phyloP scores from a whole-genome alignment of 2,797 vertebrate species.

The Silurus aristotelis region DNA sequence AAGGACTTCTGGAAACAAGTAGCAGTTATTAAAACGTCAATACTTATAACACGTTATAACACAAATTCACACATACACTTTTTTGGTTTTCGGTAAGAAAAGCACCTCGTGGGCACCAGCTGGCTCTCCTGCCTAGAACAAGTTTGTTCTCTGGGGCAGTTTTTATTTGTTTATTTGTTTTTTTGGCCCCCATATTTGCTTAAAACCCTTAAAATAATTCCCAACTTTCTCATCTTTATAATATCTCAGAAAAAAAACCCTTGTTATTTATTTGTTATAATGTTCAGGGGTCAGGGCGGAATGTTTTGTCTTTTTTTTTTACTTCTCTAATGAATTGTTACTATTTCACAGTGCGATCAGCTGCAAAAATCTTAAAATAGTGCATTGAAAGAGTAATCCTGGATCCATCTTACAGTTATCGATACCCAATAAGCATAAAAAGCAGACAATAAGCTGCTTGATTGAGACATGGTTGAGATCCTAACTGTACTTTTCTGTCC shows the following conservation, averaged over 20 bases:
- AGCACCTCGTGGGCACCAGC: not conserved
- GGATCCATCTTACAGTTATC: not conserved
- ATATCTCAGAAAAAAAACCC: not conserved
- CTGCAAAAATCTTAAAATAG: not conserved
- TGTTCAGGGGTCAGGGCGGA: no score
- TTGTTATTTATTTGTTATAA: not conserved
- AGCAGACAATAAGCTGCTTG: not conserved
- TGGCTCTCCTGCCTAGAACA: not conserved
- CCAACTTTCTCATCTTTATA: not conserved
- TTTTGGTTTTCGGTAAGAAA: not conserved
- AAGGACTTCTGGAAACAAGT: not conserved
- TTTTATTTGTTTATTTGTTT: not conserved
- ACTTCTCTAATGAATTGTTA: not conserved
- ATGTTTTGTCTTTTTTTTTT: not conserved
- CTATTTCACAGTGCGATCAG: not conserved
- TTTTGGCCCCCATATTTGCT: no score
- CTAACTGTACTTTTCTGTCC: constrained; percentile 1
- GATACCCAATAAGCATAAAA: no score
- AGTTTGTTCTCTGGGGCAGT: not conserved
- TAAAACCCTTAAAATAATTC: not conserved
- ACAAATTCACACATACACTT: not conserved
- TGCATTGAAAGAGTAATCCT: not conserved
- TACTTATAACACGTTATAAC: not conserved
- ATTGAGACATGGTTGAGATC: not conserved
- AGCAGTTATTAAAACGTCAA: not conserved